phyloP scores from a whole-genome alignment of 2,888 invertebrate species.

The Arge pagana region DNA sequence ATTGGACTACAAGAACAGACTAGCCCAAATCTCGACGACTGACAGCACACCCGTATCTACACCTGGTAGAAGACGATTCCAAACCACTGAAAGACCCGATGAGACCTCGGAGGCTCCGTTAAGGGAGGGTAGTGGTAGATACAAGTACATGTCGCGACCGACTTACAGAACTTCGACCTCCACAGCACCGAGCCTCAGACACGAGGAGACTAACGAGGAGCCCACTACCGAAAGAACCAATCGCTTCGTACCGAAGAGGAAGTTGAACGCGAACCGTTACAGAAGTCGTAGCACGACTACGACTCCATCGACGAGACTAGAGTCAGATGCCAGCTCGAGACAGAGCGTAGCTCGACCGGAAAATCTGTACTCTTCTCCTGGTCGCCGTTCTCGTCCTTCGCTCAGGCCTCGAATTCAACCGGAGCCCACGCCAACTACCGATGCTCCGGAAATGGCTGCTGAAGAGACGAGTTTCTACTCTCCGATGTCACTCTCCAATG shows the following conservation, averaged over 20 bases:
- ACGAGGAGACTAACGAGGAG: slow-evolving; percentile 1
- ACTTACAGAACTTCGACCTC: slow-evolving; percentile 42
- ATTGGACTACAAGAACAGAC: slow-evolving; percentile 58
- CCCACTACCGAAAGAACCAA: slow-evolving; percentile 41
- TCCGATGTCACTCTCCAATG: slow-evolving; percentile 51
- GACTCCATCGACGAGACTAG: slow-evolving; percentile 20
- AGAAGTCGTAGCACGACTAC: slow-evolving; percentile 42
- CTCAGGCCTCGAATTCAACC: slow-evolving; percentile 37
- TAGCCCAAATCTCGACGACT: slow-evolving; percentile 28
- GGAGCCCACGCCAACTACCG: slow-evolving; percentile 41
- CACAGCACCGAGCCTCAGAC: slow-evolving; percentile 32
- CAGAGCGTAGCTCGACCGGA: slow-evolving; percentile 44
- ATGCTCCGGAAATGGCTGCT: slow-evolving; percentile 60
- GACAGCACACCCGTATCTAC: slow-evolving; percentile 27
- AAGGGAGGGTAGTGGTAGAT: slow-evolving; percentile 43
- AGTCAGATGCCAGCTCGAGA: too few relatives aligned
- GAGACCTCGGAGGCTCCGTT: slow-evolving; percentile 22
- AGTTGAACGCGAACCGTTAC: slow-evolving; percentile 43
- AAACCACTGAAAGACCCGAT: slow-evolving; percentile 20
- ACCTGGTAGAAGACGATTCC: slow-evolving; percentile 1
- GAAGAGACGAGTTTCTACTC: slow-evolving; percentile 63
- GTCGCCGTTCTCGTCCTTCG: slow-evolving; percentile 40
- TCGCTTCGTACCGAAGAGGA: slow-evolving; percentile 47
- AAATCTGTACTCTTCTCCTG: slow-evolving; percentile 45
- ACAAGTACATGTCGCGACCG: slow-evolving; percentile 48